Conservation (phyloP, 2,888 invertebrate species). For the Dolichopus griseipennis region DNA sequence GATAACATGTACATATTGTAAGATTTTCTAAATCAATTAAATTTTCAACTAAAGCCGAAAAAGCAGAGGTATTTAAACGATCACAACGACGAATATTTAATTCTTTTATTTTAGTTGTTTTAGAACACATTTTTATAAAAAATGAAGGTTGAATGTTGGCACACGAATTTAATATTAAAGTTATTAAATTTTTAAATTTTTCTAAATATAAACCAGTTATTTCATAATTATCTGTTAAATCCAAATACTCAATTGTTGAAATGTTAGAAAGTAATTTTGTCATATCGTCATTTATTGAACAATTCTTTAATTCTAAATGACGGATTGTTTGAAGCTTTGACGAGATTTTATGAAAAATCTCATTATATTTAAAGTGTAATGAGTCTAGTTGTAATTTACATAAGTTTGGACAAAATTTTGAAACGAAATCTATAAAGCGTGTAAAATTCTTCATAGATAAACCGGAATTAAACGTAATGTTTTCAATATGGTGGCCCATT, state of each 20-base stretch:
- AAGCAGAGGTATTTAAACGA: constrained; percentile 14
- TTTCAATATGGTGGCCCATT: constrained; percentile 17
- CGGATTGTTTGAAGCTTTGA: constrained; percentile 14
- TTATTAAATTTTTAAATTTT: constrained; percentile 15
- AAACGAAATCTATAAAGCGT: constrained; percentile 18
- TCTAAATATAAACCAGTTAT: constrained; percentile 19
- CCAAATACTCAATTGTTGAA: constrained; percentile 15
- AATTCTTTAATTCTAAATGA: constrained; percentile 15
- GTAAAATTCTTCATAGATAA: constrained; percentile 8
- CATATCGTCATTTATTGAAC: constrained; percentile 15
- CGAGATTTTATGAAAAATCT: constrained; percentile 11
- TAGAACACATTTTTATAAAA: constrained; percentile 17
- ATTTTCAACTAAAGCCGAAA: constrained; percentile 12
- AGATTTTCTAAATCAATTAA: constrained; percentile 16
- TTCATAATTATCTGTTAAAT: constrained; percentile 18
- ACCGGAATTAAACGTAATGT: constrained; percentile 8
- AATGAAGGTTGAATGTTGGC: constrained; percentile 16
- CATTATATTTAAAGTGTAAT: constrained; percentile 9
- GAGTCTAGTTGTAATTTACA: constrained; percentile 15
- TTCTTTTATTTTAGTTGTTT: constrained; percentile 15
- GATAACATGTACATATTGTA: constrained; percentile 15
- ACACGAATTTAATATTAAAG: constrained; percentile 19
- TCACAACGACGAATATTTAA: constrained; percentile 20
- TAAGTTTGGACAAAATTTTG: constrained; percentile 18
- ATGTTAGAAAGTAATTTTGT: constrained; percentile 10